phyloP scores from a whole-genome alignment of 2,888 invertebrate species.

The Tachystola acroxantha region DNA sequence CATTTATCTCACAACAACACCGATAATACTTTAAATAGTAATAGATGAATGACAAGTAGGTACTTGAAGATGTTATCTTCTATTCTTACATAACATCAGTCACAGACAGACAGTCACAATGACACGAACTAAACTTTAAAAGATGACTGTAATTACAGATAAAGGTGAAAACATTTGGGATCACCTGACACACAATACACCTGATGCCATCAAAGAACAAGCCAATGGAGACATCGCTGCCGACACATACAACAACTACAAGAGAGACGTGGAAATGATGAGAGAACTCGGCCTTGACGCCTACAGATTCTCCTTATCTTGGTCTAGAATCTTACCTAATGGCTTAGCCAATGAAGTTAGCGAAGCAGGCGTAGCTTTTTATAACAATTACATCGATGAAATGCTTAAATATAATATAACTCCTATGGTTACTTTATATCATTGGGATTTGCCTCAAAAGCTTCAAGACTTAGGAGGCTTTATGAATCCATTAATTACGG shows the following conservation, averaged over 20 bases:
- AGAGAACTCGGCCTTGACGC: slow-evolving; percentile 53
- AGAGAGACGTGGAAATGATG: slow-evolving; percentile 64
- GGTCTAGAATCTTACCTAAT: slow-evolving; percentile 79
- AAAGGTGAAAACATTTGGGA: slow-evolving; percentile 39
- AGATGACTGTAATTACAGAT: slow-evolving; percentile 16
- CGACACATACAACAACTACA: slow-evolving; percentile 77
- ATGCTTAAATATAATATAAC: slow-evolving; percentile 76
- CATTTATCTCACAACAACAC: no score
- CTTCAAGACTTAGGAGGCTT: slow-evolving; percentile 74
- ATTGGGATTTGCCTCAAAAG: slow-evolving; percentile 69
- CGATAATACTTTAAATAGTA: no score
- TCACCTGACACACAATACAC: slow-evolving; percentile 26
- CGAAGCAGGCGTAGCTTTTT: slow-evolving; percentile 78
- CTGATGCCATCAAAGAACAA: slow-evolving; percentile 22
- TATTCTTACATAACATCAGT: no score
- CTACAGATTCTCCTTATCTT: slow-evolving; percentile 76
- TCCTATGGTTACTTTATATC: slow-evolving; percentile 75
- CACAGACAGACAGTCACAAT: no score
- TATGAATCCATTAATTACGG: slow-evolving; percentile 43
- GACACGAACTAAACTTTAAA: no score
- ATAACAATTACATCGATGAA: slow-evolving; percentile 79
- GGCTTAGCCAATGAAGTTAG: slow-evolving; percentile 73
- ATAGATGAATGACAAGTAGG: no score
- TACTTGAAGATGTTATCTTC: no score
- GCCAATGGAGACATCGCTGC: slow-evolving; percentile 73